Conservation (phyloP, 2,797 vertebrate species). For the Liasis olivaceus region DNA sequence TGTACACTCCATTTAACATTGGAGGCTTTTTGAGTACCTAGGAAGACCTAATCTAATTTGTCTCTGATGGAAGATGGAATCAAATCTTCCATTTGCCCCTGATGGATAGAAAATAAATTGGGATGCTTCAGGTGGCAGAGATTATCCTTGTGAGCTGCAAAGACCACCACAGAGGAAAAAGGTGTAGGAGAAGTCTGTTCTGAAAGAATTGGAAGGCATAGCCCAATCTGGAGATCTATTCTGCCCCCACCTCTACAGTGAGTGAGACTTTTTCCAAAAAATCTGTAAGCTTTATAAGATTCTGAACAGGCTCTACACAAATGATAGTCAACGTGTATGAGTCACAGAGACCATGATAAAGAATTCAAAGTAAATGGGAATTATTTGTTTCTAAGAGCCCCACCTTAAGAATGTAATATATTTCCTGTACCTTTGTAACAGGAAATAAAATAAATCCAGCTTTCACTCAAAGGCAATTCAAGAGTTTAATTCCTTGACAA, state of each 20-base stretch:
- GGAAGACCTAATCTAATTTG: not conserved
- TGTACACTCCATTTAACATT: not conserved
- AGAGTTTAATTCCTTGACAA: not conserved
- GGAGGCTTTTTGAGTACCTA: not conserved
- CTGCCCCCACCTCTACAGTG: not conserved
- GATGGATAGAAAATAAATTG: not conserved
- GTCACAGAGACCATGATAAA: not conserved
- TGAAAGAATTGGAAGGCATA: not conserved
- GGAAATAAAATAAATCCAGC: not conserved
- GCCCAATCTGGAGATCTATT: not conserved
- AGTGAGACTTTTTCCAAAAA: not conserved
- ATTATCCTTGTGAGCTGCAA: not conserved
- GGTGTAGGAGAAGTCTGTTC: not conserved
- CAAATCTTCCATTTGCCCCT: not conserved
- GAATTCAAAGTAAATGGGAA: not conserved
- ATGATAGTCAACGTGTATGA: not conserved
- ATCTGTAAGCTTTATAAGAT: not conserved
- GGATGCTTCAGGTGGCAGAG: not conserved
- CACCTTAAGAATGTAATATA: not conserved
- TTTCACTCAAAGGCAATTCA: not conserved
- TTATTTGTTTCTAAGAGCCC: not conserved
- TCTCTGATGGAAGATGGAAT: not conserved
- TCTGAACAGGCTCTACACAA: not conserved
- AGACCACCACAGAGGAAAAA: not conserved
- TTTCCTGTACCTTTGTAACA: not conserved